Evolutionary conservation across 2,113 vertebrate species (phyloP), one percentile per base, ranked within the genome.

Genomic region (Sylvilagus bachmani): DNA sequence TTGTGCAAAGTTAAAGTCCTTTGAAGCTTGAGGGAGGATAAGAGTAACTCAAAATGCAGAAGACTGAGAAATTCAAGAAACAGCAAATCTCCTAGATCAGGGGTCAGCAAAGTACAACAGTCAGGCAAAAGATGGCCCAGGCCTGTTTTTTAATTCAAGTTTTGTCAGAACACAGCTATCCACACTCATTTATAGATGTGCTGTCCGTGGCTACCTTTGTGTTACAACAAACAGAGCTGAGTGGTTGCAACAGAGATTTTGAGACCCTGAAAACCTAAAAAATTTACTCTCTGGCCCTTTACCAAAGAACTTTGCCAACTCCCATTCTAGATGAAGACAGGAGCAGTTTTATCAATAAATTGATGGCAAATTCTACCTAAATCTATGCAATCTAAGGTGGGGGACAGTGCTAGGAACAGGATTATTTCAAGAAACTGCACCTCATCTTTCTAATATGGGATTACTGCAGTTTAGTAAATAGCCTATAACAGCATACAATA

Each of bases 381-480:
- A 58, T 58, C 55, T 58, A 58, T 58, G 55, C 55, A 58, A 58
- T 58, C 55, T 58, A 14, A 58, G 17, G 55, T 58, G 55, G 55
- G 55, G 55, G 55, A 58, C 55, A 44, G 44, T 44, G 44, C 13
- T 74, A 94, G 61, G 11, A 91, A 74, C 66, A 86, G 3, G 27
- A 69, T 66, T 84, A 84, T 93, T 84, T 94, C 62, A 96, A 90
- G 62, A 90, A 90, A 85, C 6, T 87, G 6, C 86, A 91, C 14
- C 10, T 1, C 84, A 95, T 61, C 29, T 94, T 86, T 80, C 80
- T 96, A 66, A 86, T 61, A 80, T 9, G 89, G 29, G 83, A 75
- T 75, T 82, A 85, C 33, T 88, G 24, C 33, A 83, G 31, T 70
- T 93, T 89, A 82, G 38, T 62, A 81, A 75, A 70, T 92, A 83